Evolutionary conservation across 2,797 vertebrate genomes (phyloP).

Genomic region (Sebastes diaconus): DNA sequence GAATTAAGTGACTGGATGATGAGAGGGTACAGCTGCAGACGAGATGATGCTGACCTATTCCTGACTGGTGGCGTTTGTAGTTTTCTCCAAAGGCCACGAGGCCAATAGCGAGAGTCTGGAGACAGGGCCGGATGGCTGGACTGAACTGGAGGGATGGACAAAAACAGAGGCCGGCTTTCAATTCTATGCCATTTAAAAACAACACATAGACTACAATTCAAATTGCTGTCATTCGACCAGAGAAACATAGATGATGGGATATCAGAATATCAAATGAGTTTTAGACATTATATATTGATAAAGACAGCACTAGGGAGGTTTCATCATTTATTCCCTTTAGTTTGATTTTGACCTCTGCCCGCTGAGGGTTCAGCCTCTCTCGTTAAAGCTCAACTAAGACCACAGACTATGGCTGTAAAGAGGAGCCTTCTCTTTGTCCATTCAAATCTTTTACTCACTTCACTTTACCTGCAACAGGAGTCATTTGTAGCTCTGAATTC

Average conservation of each 20-base stretch:
- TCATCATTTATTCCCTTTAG: slow-evolving; percentile 33
- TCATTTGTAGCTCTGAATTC: background rate
- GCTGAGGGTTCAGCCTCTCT: slow-evolving; percentile 18
- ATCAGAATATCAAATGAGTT: slow-evolving; percentile 10
- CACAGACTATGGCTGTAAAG: slow-evolving; percentile 13
- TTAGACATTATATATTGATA: slow-evolving; percentile 36
- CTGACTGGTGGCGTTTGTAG: slow-evolving; percentile 88
- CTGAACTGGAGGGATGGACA: slow-evolving; percentile 82
- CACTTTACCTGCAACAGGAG: slow-evolving; percentile 1
- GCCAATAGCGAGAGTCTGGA: slow-evolving; percentile 92
- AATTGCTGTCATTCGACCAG: slow-evolving; percentile 14
- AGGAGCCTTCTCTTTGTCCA: background rate
- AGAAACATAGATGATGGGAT: background rate
- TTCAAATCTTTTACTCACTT: background rate
- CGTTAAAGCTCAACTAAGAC: slow-evolving; percentile 26
- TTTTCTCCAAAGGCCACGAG: slow-evolving; percentile 94
- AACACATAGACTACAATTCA: background rate
- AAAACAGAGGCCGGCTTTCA: slow-evolving; percentile 1
- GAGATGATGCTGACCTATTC: slow-evolving; percentile 85
- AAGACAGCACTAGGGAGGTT: background rate
- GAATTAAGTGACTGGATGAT: slow-evolving; percentile 46
- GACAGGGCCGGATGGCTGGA: slow-evolving; percentile 89
- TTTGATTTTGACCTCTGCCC: slow-evolving; percentile 20
- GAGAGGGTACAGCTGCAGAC: slow-evolving; percentile 37
- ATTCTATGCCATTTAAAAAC: slow-evolving; percentile 5